Conservation (phyloP, 2,888 invertebrate genomes). For the Ectropis crepuscularia region DNA sequence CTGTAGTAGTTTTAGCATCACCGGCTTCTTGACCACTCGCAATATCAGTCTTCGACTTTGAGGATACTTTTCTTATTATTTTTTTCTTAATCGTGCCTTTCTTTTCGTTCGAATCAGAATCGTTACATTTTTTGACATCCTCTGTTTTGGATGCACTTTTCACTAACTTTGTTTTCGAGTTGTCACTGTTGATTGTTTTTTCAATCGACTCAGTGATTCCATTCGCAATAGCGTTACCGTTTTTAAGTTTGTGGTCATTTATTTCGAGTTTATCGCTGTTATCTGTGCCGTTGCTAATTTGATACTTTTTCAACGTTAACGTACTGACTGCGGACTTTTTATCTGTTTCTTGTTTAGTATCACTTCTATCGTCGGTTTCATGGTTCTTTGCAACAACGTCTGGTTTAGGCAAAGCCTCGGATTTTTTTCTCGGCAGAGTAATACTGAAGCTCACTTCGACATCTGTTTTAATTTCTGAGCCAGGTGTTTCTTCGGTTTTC, state of each 20-base stretch:
- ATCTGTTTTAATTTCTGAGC: conserved; percentile 61
- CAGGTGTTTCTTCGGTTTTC: conserved; percentile 47
- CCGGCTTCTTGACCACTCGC: conserved; percentile 57
- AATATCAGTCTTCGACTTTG: conserved; percentile 76
- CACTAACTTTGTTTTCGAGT: conserved; percentile 50
- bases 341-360: conserved; percentile 44
- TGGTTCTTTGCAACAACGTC: conserved; percentile 50
- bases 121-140: conserved; percentile 56
- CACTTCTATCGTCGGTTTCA: conserved; percentile 45
- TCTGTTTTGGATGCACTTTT: conserved; percentile 57
- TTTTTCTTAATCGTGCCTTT: conserved; percentile 77
- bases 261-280: conserved; percentile 49
- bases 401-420: conserved; percentile 48
- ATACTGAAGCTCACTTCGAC: conserved; percentile 80
- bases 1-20: conserved; percentile 61
- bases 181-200: conserved; percentile 52
- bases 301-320: conserved; percentile 70
- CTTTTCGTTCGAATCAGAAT: conserved; percentile 65
- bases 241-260: conserved; percentile 54
- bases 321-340: conserved; percentile 50
- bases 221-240: conserved; percentile 54
- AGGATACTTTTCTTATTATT: conserved; percentile 75
- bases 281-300: conserved; percentile 56
- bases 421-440: conserved; percentile 71
- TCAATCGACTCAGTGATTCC: conserved; percentile 54